Percentiles rank a stretch among this genome's conserved stretches.
Evolutionary conservation across 2,797 vertebrate species (phyloP).

Genomic region (Poecile montanus): DNA sequence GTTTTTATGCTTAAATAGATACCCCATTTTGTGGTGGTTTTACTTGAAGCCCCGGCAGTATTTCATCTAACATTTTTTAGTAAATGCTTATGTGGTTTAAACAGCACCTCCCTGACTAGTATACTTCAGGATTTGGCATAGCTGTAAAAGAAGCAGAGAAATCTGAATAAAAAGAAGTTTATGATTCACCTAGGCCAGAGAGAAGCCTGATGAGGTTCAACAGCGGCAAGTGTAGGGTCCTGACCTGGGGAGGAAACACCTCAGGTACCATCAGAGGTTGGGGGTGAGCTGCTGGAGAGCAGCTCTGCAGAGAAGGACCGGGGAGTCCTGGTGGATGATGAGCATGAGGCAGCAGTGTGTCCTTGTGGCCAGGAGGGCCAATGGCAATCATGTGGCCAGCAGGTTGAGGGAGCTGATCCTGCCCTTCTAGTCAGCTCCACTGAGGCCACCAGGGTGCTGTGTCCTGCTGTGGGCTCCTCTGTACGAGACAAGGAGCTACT

Average conservation of each 20-base stretch:
- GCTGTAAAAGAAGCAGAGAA: not conserved
- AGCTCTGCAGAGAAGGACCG: rapidly evolving
- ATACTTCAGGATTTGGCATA: not conserved
- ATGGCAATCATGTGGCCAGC: not conserved
- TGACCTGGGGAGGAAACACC: not conserved
- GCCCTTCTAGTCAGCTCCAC: not conserved
- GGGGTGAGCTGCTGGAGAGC: not conserved
- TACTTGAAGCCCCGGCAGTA: not conserved
- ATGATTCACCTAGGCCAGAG: not conserved
- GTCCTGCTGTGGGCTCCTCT: not conserved
- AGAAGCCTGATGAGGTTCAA: not conserved
- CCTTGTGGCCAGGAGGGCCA: not conserved
- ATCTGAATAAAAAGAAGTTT: not conserved
- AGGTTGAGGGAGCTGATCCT: not conserved
- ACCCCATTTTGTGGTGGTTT: not conserved
- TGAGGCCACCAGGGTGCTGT: not conserved
- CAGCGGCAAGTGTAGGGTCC: not conserved
- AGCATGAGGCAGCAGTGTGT: not conserved
- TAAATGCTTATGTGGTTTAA: not conserved
- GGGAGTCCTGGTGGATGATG: not conserved
- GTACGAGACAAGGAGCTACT: not conserved
- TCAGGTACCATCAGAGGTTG: not conserved
- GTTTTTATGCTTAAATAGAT: not conserved
- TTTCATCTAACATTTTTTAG: not conserved
- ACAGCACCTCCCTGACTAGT: not conserved